Base-by-base conservation (phyloP, 2,113 vertebrate species). In the Corvus moneduloides region DNA sequence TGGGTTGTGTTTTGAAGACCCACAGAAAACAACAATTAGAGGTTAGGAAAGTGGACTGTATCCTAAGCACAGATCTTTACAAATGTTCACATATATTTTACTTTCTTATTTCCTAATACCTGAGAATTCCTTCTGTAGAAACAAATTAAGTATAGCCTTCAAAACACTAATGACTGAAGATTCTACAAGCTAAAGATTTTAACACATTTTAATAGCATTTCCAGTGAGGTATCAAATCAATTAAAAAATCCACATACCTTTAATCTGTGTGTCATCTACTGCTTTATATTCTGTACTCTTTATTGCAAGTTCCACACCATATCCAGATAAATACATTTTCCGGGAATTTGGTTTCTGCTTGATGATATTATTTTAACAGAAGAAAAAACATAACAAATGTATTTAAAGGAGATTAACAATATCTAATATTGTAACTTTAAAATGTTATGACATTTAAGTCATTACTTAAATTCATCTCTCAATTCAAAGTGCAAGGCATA, bases 201-300 rank as follows among this genome's bases (percentile, higher is more conserved):
- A 79, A 58, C 1, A 32, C 43, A 91, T 77, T 91, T 71, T 27
- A 43, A 37, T n/a, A 84, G 10, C 56, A 39, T 26, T 4, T 92
- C 56, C 28, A 89, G 39, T 16, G 71, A 64, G 62, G 77, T 15
- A 91, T 20, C 32, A 67, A 77, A 62, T 61, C 4, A 68, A 43
- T 37, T 46, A 19, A 82, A 89, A 91, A 67, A 41, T 1, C 0
- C 30, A 95, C 96, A 81, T 97, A 99, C 99, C 98, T 99, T 99
- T 99, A 82, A 98, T 96, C 94, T 98, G 97, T 6, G 97, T 98
- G 96, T 99, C 99, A 98, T 99, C 99, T 93, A 99, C 93, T 21
- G 98, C 99, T 98, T 99, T 99, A 97, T 99, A 99, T 96, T 99
- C 99, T 32, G 99, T 99, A 96, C 97, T 99, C 97, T 99, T 99